Percentiles rank a stretch among this genome's conserved stretches.
phyloP scores from a whole-genome alignment of 2,888 invertebrate genomes.

The Eucriotettix oculatus region DNA sequence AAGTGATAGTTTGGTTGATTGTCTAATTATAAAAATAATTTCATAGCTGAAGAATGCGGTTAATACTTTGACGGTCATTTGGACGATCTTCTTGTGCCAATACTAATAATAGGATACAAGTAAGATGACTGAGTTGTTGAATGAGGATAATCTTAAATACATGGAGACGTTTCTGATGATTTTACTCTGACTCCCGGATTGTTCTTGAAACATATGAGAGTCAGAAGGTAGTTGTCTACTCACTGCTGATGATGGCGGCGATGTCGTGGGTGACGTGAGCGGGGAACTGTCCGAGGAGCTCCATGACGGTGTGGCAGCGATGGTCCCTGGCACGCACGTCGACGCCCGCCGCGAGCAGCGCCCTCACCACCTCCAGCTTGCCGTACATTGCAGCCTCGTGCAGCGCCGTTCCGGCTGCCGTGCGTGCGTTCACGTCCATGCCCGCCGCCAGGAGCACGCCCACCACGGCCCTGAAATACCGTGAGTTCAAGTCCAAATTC shows the following conservation, averaged over 20 bases:
- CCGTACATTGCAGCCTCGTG: conserved; percentile 90
- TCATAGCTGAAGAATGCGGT: too few relatives aligned
- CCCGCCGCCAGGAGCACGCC: conserved; percentile 67
- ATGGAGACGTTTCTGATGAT: too few relatives aligned
- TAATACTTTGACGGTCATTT: too few relatives aligned
- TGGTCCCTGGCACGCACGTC: conserved; percentile 65
- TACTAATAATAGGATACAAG: too few relatives aligned
- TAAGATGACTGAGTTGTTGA: too few relatives aligned
- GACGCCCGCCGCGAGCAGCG: conserved; percentile 64
- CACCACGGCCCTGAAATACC: conserved; percentile 51
- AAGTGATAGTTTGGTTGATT: too few relatives aligned
- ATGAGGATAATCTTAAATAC: too few relatives aligned
- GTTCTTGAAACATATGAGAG: too few relatives aligned
- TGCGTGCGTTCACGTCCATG: conserved; percentile 72
- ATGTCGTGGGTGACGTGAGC: conserved; percentile 77
- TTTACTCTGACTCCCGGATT: too few relatives aligned
- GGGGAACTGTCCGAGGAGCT: conserved; percentile 75
- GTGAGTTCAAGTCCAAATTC: too few relatives aligned
- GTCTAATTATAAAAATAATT: too few relatives aligned
- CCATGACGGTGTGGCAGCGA: conserved; percentile 68
- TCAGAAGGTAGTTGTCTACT: conserved; percentile 20
- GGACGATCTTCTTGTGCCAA: too few relatives aligned
- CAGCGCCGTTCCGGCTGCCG: conserved; percentile 74
- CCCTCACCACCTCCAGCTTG: conserved; percentile 71
- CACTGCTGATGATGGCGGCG: conserved; percentile 68